phyloP scores from a whole-genome alignment of 2,888 invertebrate species.

The Chesias legatella region DNA sequence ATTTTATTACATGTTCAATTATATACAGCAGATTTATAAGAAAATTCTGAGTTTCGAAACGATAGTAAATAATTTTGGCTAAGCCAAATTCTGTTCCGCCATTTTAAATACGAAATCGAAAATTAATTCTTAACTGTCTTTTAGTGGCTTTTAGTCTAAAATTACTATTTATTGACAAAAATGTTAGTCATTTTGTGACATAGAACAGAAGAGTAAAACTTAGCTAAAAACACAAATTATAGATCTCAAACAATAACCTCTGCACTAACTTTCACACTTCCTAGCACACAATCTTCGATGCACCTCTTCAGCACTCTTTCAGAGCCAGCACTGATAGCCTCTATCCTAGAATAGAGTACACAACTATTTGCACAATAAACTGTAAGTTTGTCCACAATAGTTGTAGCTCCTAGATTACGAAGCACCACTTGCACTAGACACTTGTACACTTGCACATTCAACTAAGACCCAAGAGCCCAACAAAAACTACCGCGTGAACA shows the following conservation, averaged over 20 bases:
- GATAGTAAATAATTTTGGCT: too few relatives aligned
- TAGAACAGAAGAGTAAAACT: too few relatives aligned
- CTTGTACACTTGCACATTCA: conserved; percentile 60
- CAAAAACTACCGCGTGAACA: conserved; percentile 30
- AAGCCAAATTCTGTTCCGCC: too few relatives aligned
- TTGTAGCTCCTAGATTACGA: conserved; percentile 61
- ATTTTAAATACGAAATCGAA: too few relatives aligned
- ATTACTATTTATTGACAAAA: too few relatives aligned
- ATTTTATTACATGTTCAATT: too few relatives aligned
- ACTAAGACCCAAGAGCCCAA: conserved; percentile 57
- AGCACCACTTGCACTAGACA: conserved; percentile 63
- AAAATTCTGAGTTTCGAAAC: background rate
- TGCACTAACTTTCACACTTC: conserved; percentile 73
- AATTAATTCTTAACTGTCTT: too few relatives aligned
- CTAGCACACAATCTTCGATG: conserved; percentile 73
- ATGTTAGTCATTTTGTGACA: too few relatives aligned
- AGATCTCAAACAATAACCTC: conserved; percentile 67
- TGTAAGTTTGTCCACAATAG: conserved; percentile 65
- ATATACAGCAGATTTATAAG: too few relatives aligned
- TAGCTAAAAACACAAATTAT: conserved; percentile 39
- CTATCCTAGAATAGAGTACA: conserved; percentile 72
- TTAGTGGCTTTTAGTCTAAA: too few relatives aligned
- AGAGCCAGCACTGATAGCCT: conserved; percentile 62
- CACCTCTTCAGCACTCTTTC: conserved; percentile 67
- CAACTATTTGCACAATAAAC: conserved; percentile 65